A percentile compares a stretch with the other conserved stretches of the same genome.
Evolutionary conservation across 1,140 invertebrate species (phyloP).

Genomic region (Papilio glaucus): DNA sequence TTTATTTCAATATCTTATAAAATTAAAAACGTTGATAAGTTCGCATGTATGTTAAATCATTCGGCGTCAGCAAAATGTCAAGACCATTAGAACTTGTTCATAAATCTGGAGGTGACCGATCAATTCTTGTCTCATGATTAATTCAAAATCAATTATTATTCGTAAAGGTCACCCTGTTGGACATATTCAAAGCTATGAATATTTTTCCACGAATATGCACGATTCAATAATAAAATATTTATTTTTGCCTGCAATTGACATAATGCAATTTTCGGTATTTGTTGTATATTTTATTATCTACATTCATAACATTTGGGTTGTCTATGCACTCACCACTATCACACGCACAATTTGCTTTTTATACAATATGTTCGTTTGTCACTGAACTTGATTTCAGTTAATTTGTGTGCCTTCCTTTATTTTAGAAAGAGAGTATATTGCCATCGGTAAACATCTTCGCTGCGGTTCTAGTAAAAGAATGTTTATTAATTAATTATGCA

Average conservation of each 20-base stretch:
- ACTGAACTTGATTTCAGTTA: no score
- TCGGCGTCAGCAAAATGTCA: conserved; percentile 45
- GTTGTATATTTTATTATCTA: background rate
- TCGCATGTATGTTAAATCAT: conserved; percentile 1
- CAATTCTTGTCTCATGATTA: conserved; percentile 37
- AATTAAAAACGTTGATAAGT: background rate
- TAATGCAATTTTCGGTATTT: background rate
- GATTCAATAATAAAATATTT: background rate
- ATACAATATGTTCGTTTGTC: no score
- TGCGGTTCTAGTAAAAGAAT: background rate
- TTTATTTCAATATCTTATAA: background rate
- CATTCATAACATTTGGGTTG: no score
- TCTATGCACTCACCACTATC: no score
- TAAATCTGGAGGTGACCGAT: conserved; percentile 34
- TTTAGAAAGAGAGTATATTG: background rate
- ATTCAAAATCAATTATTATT: conserved; percentile 50
- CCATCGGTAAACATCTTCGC: background rate
- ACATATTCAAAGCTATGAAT: conserved; percentile 8
- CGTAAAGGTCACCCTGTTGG: conserved; percentile 40
- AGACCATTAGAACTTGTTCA: conserved; percentile 39
- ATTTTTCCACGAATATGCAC: background rate
- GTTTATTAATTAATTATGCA: background rate
- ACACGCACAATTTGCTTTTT: no score
- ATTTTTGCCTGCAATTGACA: background rate
- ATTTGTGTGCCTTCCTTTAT: no score